These are phyloP conservation scores for Dromas ardeola DNA, from an alignment of 2,113 vertebrate species.

Conservation along the genomic window DNA sequence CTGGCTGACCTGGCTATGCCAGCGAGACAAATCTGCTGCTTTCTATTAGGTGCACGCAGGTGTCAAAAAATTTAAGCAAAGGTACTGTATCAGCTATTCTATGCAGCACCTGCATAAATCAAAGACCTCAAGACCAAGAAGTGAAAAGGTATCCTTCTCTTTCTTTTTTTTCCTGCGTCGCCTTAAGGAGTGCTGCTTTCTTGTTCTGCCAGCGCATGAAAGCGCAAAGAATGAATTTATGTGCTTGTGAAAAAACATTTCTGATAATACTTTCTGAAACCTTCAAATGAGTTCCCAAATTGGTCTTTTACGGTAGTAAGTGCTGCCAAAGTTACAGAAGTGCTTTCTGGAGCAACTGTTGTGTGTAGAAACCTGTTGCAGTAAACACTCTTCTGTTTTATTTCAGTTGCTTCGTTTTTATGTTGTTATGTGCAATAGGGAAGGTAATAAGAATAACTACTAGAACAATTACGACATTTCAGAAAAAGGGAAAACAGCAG, in stretches of 20 bases:
- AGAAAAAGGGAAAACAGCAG: not conserved
- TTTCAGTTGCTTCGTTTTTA: conserved; percentile 16
- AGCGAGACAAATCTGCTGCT: not conserved
- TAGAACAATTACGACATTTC: not conserved
- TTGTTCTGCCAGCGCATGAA: not conserved
- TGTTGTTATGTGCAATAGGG: conserved; percentile 5
- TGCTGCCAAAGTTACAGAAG: conserved; percentile 4
- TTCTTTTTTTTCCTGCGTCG: not conserved
- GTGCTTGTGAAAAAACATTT: not conserved
- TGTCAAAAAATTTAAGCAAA: not conserved
- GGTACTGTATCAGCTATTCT: not conserved
- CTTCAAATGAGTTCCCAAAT: conserved; percentile 5
- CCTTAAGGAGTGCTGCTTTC: not conserved
- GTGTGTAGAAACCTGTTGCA: conserved; percentile 13
- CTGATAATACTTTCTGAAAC: not conserved
- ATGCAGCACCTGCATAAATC: not conserved
- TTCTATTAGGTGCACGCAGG: not conserved
- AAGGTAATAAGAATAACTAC: conserved; percentile 14
- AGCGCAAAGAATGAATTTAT: not conserved
- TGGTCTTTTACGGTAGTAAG: not conserved
- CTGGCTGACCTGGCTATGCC: not conserved
- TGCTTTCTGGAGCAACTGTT: not conserved
- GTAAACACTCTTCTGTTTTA: conserved; percentile 13
- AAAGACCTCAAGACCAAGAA: not conserved
- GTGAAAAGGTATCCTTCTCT: not conserved